Conservation (phyloP, 1,140 invertebrate species). For the Bombus superbus region DNA sequence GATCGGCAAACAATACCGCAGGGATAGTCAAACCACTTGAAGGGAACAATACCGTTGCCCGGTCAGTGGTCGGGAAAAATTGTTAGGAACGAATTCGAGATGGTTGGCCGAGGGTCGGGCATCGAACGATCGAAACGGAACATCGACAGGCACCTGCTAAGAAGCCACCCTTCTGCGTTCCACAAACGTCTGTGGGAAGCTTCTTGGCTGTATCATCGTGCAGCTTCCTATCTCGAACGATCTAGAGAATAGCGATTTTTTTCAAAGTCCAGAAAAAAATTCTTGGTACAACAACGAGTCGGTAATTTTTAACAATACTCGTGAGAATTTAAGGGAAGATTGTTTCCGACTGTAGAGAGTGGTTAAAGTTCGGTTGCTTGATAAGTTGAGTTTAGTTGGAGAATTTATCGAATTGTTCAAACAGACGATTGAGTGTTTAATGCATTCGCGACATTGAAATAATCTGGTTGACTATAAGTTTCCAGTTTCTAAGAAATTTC, state of each 20-base stretch:
- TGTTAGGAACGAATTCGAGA: slow-evolving; percentile 41
- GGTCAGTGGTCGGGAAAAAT: slow-evolving; percentile 37
- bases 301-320: neutral
- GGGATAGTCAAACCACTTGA: slow-evolving; percentile 74
- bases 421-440: neutral
- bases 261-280: neutral
- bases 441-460: neutral
- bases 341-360: rapidly evolving
- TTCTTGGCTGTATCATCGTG: neutral
- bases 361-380: neutral
- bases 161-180: slow-evolving; percentile 51
- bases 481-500: neutral
- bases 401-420: neutral
- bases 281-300: neutral
- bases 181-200: slow-evolving; percentile 49
- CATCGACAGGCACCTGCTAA: slow-evolving; percentile 73
- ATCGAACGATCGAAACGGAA: slow-evolving; percentile 69
- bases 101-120: slow-evolving; percentile 36
- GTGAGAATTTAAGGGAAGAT: neutral
- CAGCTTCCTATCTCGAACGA: neutral
- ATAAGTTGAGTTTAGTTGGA: no score
- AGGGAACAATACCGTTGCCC: slow-evolving; percentile 67
- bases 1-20: slow-evolving; percentile 68
- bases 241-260: neutral
- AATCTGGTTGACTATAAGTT: neutral